Base-by-base conservation (phyloP, 2,797 vertebrate species). In the Otolemur crassicaudatus region DNA sequence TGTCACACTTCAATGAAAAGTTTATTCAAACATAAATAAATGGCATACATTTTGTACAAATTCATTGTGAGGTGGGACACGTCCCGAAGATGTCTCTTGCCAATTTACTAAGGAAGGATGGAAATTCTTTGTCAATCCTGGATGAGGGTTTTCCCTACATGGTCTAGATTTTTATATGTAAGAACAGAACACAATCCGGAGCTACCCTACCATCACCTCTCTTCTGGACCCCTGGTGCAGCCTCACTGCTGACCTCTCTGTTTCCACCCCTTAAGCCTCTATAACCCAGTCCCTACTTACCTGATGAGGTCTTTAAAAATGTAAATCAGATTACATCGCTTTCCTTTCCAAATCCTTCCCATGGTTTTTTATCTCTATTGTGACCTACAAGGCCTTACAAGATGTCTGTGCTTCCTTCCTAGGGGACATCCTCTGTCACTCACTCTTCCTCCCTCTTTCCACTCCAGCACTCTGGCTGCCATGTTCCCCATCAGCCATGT, bases 271-370 rank as follows among this genome's bases (percentile, higher is more conserved):
- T 63, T 6, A 13, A 91, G 73, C 25, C 49, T 86, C 88, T 94
- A n/a, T 7, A 65, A 9, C 31, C 19, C 8, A n/a, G 49, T 69
- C 46, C 83, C 63, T 49, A 23, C 31, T 77, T 91, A 76, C 16
- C 31, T 61, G 31, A 63, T 85, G 67, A 81, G 4, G 56, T 90
- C 63, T 91, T 97, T 92, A 79, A 88, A 84, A 63, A 37, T 1
- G 10, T 22, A 91, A 76, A 46, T 46, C 31, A 53, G 37, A 49
- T 83, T 27, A 34, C 17, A 84, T 40, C n/a, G 76, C 67, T 82
- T 87, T 37, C 23, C 19, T 83, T 67, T 58, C 61, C 27, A 40
- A 94, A 94, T 80, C 22, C 27, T 73, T 93, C 70, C 25, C 12
- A 13, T n/a, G 75, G 53, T 61, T 95, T 92, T 37, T 20, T 69